Evolutionary conservation across 1,140 invertebrate genomes (phyloP).

Genomic region (Aleiodes sp.): DNA sequence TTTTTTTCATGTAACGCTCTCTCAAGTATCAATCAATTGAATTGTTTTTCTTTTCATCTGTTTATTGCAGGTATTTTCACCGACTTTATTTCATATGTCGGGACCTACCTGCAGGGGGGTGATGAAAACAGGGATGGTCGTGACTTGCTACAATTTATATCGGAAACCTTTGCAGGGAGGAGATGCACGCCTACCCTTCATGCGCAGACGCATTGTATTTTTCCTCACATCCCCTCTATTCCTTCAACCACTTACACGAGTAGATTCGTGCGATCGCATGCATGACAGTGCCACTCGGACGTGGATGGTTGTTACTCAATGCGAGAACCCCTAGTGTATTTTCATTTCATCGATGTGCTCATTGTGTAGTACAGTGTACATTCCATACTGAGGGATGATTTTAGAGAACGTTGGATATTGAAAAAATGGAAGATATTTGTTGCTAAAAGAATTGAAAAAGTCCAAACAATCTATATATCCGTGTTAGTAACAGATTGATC

Average conservation of each 20-base stretch:
- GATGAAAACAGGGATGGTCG: not conserved
- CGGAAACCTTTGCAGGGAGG: not conserved
- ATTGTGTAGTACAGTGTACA: no score
- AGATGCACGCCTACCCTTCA: not conserved
- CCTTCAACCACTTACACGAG: constrained; percentile 33
- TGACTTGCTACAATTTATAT: constrained; percentile 13
- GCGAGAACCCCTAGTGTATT: not conserved
- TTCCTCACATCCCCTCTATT: constrained; percentile 7
- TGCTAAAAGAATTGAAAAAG: no score
- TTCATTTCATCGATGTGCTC: constrained; percentile 9
- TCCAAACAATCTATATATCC: no score
- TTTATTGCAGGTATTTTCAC: no score
- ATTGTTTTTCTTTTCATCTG: no score
- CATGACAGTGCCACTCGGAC: constrained; percentile 50
- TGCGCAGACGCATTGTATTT: constrained; percentile 28
- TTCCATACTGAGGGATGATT: not conserved
- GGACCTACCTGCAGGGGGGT: no score
- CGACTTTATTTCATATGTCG: no score
- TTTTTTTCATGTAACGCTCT: no score
- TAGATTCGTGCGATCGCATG: constrained; percentile 42
- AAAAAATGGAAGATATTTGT: no score
- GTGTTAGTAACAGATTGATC: not conserved
- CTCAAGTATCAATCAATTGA: no score
- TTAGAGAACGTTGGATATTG: no score
- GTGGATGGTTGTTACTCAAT: constrained; percentile 46